Evolutionary conservation across 2,888 invertebrate species (phyloP).

Genomic region (Nemotelus nigrinus): DNA sequence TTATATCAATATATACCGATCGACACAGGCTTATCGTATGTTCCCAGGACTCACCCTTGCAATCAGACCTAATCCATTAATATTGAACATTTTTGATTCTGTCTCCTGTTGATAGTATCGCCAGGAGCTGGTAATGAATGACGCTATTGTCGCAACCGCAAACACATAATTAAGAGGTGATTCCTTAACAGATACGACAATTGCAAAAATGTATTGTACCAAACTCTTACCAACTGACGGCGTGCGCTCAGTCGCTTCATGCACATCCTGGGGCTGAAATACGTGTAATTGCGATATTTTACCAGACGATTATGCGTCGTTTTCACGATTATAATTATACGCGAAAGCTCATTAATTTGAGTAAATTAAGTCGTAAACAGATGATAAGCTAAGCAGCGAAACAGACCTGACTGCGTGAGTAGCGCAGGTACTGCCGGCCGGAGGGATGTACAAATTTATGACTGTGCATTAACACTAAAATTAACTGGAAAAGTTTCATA

Average conservation of each 20-base stretch:
- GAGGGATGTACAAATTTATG: slow-evolving; percentile 41
- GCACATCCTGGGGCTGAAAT: slow-evolving; percentile 43
- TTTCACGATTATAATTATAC: slow-evolving; percentile 50
- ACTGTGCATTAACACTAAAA: slow-evolving; percentile 41
- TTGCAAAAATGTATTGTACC: neutral
- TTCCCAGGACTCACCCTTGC: slow-evolving; percentile 16
- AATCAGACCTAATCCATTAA: neutral
- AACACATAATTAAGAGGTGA: slow-evolving; percentile 33
- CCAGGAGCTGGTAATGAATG: slow-evolving; percentile 22
- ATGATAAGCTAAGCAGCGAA: slow-evolving; percentile 43
- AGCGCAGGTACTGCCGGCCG: neutral
- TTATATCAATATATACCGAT: slow-evolving; percentile 37
- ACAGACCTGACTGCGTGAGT: no score
- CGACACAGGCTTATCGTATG: neutral
- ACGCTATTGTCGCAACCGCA: slow-evolving; percentile 18
- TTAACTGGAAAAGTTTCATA: slow-evolving; percentile 37
- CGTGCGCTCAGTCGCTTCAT: neutral
- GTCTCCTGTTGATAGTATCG: slow-evolving; percentile 7
- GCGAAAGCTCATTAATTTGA: slow-evolving; percentile 48
- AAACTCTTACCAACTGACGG: neutral
- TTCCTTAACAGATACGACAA: slow-evolving; percentile 9
- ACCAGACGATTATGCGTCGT: slow-evolving; percentile 48
- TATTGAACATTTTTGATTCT: slow-evolving; percentile 15
- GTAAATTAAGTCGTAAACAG: slow-evolving; percentile 50
- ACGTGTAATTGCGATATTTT: slow-evolving; percentile 48